Conservation (phyloP, 2,797 vertebrate genomes). For the Microchirus variegatus region DNA sequence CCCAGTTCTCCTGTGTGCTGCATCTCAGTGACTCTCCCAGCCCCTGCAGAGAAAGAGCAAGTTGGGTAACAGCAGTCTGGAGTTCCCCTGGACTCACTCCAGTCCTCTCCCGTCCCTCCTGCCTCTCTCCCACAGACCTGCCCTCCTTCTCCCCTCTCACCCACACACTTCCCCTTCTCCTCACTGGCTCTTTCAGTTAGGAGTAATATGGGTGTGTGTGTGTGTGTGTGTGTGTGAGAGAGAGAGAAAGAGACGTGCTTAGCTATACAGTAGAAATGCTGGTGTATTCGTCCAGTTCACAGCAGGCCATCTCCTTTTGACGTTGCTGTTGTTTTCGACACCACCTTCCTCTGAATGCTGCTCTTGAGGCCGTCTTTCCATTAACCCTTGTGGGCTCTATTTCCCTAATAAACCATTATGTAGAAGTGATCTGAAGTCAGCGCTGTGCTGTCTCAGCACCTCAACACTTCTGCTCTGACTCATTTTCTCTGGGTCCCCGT, state of each 20-base stretch:
- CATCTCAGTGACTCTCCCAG: constrained; percentile 58
- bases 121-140: constrained; percentile 62
- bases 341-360: constrained; percentile 38
- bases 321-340: constrained; percentile 35
- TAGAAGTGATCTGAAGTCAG: constrained; percentile 38
- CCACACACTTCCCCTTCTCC: constrained; percentile 62
- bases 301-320: constrained; percentile 41
- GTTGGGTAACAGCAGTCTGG: constrained; percentile 81
- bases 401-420: constrained; percentile 26
- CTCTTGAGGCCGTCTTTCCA: constrained; percentile 19
- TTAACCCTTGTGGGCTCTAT: constrained; percentile 28
- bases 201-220: constrained; percentile 37
- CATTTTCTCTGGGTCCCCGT: constrained; percentile 62
- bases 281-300: constrained; percentile 59
- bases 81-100: constrained; percentile 85
- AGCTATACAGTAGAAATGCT: constrained; percentile 38
- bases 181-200: constrained; percentile 51
- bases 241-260: constrained; percentile 17
- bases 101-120: constrained; percentile 72
- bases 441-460: constrained; percentile 43
- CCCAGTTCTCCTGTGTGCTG: constrained; percentile 6
- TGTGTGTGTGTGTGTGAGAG: constrained; percentile 25
- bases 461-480: constrained; percentile 54
- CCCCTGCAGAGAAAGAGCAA: constrained; percentile 67
- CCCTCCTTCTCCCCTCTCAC: constrained; percentile 46